These are phyloP conservation scores for Plumapathes pennacea DNA, from an alignment of 92 coral and sea anemone genomes.

Conservation along the genomic window DNA sequence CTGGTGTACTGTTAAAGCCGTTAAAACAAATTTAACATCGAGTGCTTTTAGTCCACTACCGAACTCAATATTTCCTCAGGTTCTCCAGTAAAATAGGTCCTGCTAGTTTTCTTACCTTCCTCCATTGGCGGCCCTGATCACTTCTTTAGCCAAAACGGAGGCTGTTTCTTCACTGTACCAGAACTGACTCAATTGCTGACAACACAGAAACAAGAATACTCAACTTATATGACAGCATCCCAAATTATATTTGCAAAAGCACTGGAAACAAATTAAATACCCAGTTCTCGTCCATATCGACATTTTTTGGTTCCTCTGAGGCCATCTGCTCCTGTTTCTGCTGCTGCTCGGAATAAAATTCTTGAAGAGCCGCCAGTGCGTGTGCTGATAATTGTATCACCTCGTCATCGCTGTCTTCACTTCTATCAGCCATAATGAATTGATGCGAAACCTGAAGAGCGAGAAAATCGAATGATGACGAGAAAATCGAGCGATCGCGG, in stretches of 20 bases:
- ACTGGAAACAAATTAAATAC: slow-evolving; percentile 4
- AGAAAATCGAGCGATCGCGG: not conserved
- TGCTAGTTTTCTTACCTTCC: slow-evolving; percentile 52
- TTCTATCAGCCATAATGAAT: not conserved
- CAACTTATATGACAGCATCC: too few species aligned
- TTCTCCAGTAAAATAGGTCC: not conserved
- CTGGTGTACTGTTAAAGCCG: too few species aligned
- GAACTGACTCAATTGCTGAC: slow-evolving; percentile 74
- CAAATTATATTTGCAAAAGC: not conserved
- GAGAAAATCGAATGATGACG: not conserved
- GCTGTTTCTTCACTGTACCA: slow-evolving; percentile 69
- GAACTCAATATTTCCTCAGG: too few species aligned
- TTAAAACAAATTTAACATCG: too few species aligned
- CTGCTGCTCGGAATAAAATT: slow-evolving; percentile 55
- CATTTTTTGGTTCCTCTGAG: slow-evolving; percentile 21
- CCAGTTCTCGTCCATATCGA: slow-evolving; percentile 63
- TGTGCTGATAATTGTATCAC: slow-evolving; percentile 50
- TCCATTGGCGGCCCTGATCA: slow-evolving; percentile 26
- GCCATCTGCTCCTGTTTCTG: slow-evolving; percentile 8
- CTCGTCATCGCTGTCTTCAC: slow-evolving; percentile 43
- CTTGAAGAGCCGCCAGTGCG: slow-evolving; percentile 66
- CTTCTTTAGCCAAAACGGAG: slow-evolving; percentile 56
- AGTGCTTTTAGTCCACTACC: too few species aligned
- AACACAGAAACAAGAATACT: not conserved
- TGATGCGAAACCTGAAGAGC: not conserved